phyloP scores from a whole-genome alignment of 2,113 vertebrate genomes.

The Porphyrio hochstetteri region DNA sequence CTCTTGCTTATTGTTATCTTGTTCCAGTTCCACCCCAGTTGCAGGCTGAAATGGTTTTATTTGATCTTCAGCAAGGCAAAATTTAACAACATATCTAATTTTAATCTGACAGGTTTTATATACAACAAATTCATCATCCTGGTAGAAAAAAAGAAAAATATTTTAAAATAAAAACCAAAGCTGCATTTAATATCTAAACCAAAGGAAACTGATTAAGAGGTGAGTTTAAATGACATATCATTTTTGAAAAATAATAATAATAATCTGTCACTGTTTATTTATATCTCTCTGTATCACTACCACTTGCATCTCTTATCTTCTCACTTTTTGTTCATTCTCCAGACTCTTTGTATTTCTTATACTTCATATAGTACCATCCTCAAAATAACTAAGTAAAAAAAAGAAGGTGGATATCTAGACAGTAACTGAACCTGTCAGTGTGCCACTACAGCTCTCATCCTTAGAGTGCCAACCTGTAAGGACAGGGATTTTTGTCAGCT shows the following conservation, averaged over 20 bases:
- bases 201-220: background rate
- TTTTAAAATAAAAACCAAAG: background rate
- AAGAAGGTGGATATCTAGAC: background rate
- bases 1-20: background rate
- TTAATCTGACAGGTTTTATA: conserved; percentile 84
- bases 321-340: background rate
- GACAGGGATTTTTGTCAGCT: background rate
- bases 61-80: conserved; percentile 72
- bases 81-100: conserved; percentile 85
- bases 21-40: background rate
- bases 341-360: background rate
- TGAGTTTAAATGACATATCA: background rate
- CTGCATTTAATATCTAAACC: background rate
- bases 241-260: background rate
- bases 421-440: background rate
- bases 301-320: background rate
- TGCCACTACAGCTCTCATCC: no score
- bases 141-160: conserved; percentile 15
- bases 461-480: background rate
- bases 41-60: conserved; percentile 74
- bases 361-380: background rate
- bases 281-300: background rate
- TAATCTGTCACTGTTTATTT: background rate
- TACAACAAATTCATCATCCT: conserved; percentile 90
- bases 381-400: background rate